Percentiles rank a stretch among this genome's conserved stretches.
These are phyloP conservation scores for Kryptolebias ocellatus DNA, from an alignment of 2,797 vertebrate genomes.

Conservation along the genomic window DNA sequence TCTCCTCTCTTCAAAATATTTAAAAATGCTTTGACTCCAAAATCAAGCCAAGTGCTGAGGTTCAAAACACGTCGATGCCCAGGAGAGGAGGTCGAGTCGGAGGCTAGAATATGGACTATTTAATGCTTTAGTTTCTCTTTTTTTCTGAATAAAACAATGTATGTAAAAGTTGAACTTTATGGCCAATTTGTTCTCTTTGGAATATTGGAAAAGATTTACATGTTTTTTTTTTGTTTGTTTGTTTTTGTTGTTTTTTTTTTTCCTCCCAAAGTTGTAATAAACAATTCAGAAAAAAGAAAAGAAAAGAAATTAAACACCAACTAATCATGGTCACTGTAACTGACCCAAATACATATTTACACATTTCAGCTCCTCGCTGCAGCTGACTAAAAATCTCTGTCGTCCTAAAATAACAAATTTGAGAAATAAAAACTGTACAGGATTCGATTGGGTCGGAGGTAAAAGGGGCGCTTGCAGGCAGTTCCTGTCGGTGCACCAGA, in stretches of 20 bases:
- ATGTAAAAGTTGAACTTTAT: constrained; percentile 73
- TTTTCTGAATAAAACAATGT: constrained; percentile 54
- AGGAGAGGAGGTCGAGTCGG: constrained; percentile 64
- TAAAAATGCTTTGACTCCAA: constrained; percentile 70
- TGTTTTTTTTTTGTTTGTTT: constrained; percentile 52
- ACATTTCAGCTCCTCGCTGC: constrained; percentile 81
- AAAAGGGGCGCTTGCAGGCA: constrained; percentile 59
- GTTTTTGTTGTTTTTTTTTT: constrained; percentile 19
- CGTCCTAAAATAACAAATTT: constrained; percentile 85
- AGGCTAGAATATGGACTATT: constrained; percentile 45
- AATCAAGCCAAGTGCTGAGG: constrained; percentile 82
- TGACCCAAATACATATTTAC: constrained; percentile 93
- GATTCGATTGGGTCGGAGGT: constrained; percentile 73
- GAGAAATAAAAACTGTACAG: constrained; percentile 83
- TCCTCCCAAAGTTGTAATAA: constrained; percentile 79
- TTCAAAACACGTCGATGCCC: constrained; percentile 75
- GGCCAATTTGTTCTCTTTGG: constrained; percentile 83
- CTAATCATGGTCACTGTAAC: constrained; percentile 91
- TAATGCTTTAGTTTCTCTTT: constrained; percentile 35
- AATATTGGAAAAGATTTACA: constrained; percentile 84
- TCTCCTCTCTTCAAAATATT: constrained; percentile 52
- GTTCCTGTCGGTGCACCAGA: constrained; percentile 60
- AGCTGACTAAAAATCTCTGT: constrained; percentile 85
- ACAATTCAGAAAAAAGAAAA: constrained; percentile 80
- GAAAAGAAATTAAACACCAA: constrained; percentile 76